Evolutionary conservation across 2,113 vertebrate genomes (phyloP).

Genomic region (Boleophthalmus pectinirostris): DNA sequence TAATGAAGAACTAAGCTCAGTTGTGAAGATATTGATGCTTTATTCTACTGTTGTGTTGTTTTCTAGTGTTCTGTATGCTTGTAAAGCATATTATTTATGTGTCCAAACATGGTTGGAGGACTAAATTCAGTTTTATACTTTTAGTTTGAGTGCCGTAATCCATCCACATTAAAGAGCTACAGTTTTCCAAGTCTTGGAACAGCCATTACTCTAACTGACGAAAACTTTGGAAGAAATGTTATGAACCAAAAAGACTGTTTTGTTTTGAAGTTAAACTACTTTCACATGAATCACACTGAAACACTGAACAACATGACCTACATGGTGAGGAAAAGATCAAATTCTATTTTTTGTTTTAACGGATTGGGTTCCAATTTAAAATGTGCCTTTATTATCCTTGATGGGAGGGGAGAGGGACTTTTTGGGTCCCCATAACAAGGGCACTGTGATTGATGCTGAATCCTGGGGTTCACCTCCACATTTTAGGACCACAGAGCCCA

Average conservation of each 20-base stretch:
- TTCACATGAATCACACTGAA: constrained; percentile 42
- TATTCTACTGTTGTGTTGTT: neutral
- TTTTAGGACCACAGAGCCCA: constrained; percentile 24
- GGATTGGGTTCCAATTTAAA: constrained; percentile 16
- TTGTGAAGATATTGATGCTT: neutral
- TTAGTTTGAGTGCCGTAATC: neutral
- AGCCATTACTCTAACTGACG: constrained; percentile 5
- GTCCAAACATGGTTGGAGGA: neutral
- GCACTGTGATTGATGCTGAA: constrained; percentile 52
- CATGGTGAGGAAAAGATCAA: constrained; percentile 7
- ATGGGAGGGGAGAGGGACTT: neutral
- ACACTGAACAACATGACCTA: constrained; percentile 38
- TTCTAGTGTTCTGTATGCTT: neutral
- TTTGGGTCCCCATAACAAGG: constrained; percentile 51
- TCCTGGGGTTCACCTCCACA: constrained; percentile 41
- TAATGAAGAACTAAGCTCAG: neutral
- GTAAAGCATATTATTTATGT: neutral
- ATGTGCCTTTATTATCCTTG: constrained; percentile 12
- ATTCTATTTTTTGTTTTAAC: constrained; percentile 29
- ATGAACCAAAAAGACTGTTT: neutral
- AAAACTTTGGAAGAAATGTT: constrained; percentile 8
- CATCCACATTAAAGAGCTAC: neutral
- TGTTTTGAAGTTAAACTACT: constrained; percentile 9
- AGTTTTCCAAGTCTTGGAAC: neutral
- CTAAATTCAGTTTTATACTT: neutral